phyloP scores from a whole-genome alignment of 2,113 vertebrate species.

The Hiodon alosoides region DNA sequence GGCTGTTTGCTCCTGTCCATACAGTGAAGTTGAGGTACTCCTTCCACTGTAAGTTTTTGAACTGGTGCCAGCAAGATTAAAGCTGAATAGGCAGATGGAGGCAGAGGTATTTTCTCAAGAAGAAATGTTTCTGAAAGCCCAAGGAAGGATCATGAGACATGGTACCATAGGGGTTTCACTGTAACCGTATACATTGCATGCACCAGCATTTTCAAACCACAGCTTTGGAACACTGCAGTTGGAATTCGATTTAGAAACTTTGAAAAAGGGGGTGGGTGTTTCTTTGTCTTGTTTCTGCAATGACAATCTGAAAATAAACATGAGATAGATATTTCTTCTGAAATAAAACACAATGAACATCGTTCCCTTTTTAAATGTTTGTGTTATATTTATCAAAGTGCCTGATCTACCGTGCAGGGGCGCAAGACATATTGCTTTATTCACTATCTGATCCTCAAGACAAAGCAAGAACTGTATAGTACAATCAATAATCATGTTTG shows the following conservation, averaged over 20 bases:
- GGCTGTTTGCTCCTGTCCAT: conserved; percentile 45
- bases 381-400: too few relatives aligned
- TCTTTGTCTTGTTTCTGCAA: conserved; percentile 5
- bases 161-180: conserved; percentile 15
- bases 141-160: conserved; percentile 12
- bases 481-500: too few relatives aligned
- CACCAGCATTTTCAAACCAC: not conserved
- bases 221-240: not conserved
- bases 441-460: too few relatives aligned
- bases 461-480: too few relatives aligned
- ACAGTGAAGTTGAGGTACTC: conserved; percentile 23
- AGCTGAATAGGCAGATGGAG: conserved; percentile 24
- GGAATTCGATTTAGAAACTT: not conserved
- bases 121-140: conserved; percentile 39
- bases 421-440: too few relatives aligned
- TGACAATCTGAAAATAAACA: not conserved
- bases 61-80: conserved; percentile 34
- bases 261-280: not conserved
- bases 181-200: not conserved
- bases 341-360: too few relatives aligned
- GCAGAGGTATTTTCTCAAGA: conserved; percentile 30
- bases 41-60: conserved; percentile 36
- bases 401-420: too few relatives aligned
- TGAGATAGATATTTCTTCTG: too few relatives aligned
- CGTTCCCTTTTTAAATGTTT: too few relatives aligned